Conservation (phyloP, 2,888 invertebrate species). For the Nomada fabriciana region DNA sequence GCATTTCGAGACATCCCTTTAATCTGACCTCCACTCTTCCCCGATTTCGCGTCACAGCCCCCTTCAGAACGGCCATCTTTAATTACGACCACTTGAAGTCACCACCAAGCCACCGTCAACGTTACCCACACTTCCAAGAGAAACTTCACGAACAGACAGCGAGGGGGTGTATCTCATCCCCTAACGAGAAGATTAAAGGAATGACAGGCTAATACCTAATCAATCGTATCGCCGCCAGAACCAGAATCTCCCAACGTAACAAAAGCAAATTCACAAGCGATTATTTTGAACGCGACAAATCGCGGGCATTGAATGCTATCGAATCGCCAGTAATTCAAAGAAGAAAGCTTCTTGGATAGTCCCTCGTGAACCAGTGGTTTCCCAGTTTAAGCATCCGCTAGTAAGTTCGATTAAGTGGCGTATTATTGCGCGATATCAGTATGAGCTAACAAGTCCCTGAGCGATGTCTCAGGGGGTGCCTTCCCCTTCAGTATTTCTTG, state of each 20-base stretch:
- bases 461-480: too few relatives aligned
- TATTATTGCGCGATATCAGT: too few relatives aligned
- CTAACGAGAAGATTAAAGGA: slow-evolving; percentile 63
- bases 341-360: neutral
- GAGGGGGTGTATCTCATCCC: slow-evolving; percentile 31
- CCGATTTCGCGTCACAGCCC: slow-evolving; percentile 30
- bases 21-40: slow-evolving; percentile 44
- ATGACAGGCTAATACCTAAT: slow-evolving; percentile 50
- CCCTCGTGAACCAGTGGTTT: neutral
- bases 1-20: slow-evolving; percentile 51
- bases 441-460: too few relatives aligned
- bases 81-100: slow-evolving; percentile 79
- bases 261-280: slow-evolving; percentile 4
- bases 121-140: slow-evolving; percentile 16
- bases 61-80: slow-evolving; percentile 72
- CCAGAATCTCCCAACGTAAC: neutral
- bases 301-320: neutral
- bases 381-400: neutral
- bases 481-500: too few relatives aligned
- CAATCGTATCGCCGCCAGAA: slow-evolving; percentile 42
- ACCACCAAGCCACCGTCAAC: slow-evolving; percentile 48
- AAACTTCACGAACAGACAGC: slow-evolving; percentile 47
- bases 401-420: slow-evolving; percentile 51
- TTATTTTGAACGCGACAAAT: slow-evolving; percentile 15
- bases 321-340: neutral